Evolutionary conservation across 2,113 vertebrate genomes (phyloP).

Genomic region (Zapus hudsonius): DNA sequence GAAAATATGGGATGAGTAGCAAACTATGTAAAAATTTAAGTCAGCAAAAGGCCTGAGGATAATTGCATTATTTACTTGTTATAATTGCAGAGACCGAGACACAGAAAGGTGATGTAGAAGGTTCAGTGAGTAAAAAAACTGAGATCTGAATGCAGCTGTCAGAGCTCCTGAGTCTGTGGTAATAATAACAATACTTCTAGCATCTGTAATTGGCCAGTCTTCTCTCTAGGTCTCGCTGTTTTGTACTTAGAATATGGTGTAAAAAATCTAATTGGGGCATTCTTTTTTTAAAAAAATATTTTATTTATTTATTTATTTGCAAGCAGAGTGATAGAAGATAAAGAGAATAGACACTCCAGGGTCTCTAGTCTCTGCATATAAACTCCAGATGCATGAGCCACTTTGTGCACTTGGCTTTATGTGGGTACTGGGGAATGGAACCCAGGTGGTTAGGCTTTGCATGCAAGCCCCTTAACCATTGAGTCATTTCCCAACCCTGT

Average conservation of each 20-base stretch:
- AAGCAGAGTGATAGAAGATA: no score
- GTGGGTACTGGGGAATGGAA: not conserved
- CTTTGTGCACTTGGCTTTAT: no score
- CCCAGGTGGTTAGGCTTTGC: not conserved
- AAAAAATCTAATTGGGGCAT: not conserved
- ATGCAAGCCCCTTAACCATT: no score
- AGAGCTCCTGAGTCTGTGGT: not conserved
- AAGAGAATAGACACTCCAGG: no score
- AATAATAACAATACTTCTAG: not conserved
- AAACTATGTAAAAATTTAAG: conserved; percentile 18
- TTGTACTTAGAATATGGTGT: not conserved
- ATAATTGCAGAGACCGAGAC: not conserved
- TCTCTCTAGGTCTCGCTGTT: not conserved
- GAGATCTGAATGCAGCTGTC: not conserved
- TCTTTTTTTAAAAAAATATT: not conserved
- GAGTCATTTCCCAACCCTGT: not conserved
- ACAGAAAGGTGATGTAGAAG: not conserved
- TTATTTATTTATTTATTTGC: not conserved
- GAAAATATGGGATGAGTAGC: not conserved
- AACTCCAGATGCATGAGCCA: no score
- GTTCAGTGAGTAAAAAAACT: not conserved
- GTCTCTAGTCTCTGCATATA: no score
- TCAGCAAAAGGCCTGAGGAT: no score
- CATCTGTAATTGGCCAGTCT: not conserved
- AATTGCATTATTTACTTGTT: not conserved